Evolutionary conservation across 2,888 invertebrate genomes (phyloP).

Genomic region (Melanargia galathea): DNA sequence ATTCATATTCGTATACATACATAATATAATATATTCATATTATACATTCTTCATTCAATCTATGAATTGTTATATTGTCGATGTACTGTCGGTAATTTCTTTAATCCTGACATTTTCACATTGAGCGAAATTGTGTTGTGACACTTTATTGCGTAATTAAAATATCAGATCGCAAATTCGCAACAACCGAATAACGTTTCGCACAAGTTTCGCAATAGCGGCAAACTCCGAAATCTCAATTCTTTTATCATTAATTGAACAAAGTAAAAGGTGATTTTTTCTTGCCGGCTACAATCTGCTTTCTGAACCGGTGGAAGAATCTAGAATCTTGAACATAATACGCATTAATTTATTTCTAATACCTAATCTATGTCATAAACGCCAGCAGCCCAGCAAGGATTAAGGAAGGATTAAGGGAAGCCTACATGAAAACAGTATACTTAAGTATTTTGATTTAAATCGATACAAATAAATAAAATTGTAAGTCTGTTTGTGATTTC

Average conservation of each 20-base stretch:
- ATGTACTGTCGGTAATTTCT: neutral
- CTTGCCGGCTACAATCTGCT: neutral
- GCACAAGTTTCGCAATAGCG: conserved; percentile 51
- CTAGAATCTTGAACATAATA: too few species aligned
- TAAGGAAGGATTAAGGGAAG: too few species aligned
- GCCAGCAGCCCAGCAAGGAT: too few species aligned
- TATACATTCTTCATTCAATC: neutral
- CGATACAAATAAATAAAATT: too few species aligned
- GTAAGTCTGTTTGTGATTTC: too few species aligned
- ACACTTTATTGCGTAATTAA: conserved; percentile 33
- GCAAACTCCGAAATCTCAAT: conserved; percentile 41
- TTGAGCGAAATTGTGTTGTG: conserved; percentile 6
- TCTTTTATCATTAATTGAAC: neutral
- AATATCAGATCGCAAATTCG: conserved; percentile 17
- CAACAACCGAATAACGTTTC: conserved; percentile 32
- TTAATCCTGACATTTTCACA: neutral
- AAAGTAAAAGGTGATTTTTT: too few species aligned
- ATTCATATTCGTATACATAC: too few species aligned
- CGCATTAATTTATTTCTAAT: too few species aligned
- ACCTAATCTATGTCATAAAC: too few species aligned
- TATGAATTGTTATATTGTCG: neutral
- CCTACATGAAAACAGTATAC: too few species aligned
- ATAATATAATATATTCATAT: too few species aligned
- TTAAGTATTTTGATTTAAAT: too few species aligned
- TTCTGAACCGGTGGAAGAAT: neutral